Base-by-base conservation (phyloP, 2,888 invertebrate genomes). In the Drosophila barbarae region DNA sequence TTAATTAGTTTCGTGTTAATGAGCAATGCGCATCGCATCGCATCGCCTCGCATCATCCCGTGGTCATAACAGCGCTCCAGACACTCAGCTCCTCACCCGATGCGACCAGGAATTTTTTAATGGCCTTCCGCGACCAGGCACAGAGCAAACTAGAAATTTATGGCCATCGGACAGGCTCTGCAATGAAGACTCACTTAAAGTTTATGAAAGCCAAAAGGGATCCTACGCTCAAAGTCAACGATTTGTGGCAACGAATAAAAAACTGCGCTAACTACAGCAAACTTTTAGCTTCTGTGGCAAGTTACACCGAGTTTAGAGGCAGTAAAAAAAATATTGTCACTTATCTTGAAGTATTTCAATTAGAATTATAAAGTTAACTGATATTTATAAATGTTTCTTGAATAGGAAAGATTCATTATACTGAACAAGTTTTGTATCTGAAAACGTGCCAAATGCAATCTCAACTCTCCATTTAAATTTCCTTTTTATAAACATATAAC, bases 1-100 rank as follows among this genome's bases (percentile, higher is more conserved):
- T 81, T 81, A 81, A 85, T 85, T 84, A 85, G 84, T 74, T 85
- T 85, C 85, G 81, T 81, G 81, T 85, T 81, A 81, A 85, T 81
- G 81, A 81, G 81, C 78, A 80, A 76, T 76, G 72, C 74, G 65
- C 83, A 76, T 63, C 56, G 52, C 51, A 42, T 53, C 42, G 26
- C 44, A 46, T 46, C 55, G 55, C 44, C 9, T 36, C 36, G 38
- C 38, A 55, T 55, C 54, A 67, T 58, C 63, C 49, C 42, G 61
- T 60, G 68, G 56, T 72, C 71, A 59, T 66, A 71, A 71, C 66
- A 66, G 63, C 54, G 23, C 50, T 42, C 70, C 52, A 68, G 61
- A 67, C 67, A 69, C 58, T 56, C 38, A 34, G 36, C 44, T 46
- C 34, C 35, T 41, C 63, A 54, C 56, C 46, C 46, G 54, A 36